A percentile compares a stretch with the other conserved stretches of the same genome.
phyloP scores from a whole-genome alignment of 2,113 vertebrate species.

The Pteronura brasiliensis region DNA sequence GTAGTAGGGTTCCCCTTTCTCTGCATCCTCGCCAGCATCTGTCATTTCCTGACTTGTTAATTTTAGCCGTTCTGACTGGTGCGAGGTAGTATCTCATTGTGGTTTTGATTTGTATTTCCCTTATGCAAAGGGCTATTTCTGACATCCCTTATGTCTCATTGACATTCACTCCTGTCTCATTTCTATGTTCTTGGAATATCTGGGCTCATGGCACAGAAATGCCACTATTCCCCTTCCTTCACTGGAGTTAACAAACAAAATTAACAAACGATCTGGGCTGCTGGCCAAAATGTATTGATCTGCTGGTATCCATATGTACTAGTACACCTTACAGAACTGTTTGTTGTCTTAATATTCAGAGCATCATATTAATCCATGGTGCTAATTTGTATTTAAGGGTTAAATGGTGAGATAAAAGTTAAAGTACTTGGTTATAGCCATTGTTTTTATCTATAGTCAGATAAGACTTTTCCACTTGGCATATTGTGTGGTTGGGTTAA shows the following conservation, averaged over 20 bases:
- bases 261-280: not conserved
- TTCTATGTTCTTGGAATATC: not conserved
- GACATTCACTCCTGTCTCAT: not conserved
- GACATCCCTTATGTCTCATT: not conserved
- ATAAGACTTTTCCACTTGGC: not conserved
- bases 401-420: not conserved
- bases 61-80: too few relatives aligned
- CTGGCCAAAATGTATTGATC: not conserved
- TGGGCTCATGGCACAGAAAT: not conserved
- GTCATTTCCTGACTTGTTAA: too few relatives aligned
- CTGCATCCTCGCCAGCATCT: too few relatives aligned
- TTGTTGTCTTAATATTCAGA: not conserved
- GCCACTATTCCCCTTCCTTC: not conserved
- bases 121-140: not conserved
- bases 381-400: not conserved
- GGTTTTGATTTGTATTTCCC: too few relatives aligned
- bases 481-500: not conserved
- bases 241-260: not conserved
- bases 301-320: not conserved
- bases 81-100: too few relatives aligned
- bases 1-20: too few relatives aligned
- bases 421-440: not conserved
- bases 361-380: not conserved
- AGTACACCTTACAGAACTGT: not conserved
- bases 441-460: not conserved